Evolutionary conservation across 2,888 invertebrate species (phyloP), one percentile per base, ranked within the genome.

Genomic region (Melinopterus prodromus): DNA sequence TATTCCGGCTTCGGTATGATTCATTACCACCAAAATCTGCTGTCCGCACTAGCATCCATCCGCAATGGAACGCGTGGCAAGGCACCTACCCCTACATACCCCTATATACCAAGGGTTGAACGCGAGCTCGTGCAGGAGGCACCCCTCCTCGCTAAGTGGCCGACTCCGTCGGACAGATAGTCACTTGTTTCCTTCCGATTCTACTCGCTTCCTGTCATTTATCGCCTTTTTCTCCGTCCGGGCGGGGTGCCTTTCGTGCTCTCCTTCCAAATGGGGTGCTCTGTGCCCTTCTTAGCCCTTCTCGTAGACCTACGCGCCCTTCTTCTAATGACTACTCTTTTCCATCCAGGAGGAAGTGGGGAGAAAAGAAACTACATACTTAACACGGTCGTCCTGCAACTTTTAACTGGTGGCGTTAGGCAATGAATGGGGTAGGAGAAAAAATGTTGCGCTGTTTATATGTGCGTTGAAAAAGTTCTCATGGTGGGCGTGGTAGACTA

Each of bases 101-200:
- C 12, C 7, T 12, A 7, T 12, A 1, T 53, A 12, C 53, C 53
- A 53, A 53, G 53, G 53, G 53, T 7, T 53, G 53, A 53, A 12
- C 7, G 12, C 53, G 53, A 2, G 53, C 53, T 53, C 7, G 53
- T 53, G 53, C 53, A 53, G 53, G 9, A 53, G 53, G 53, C 53
- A 53, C 12, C 53, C 38, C 53, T 53, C 12, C 53, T 53, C 12
- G 53, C 7, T 53, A 53, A 53, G 53, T 53, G 53, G 53, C 9
- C 53, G 53, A 53, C 9, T 53, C 12, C 53, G 9, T 53, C 53
- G 53, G 53, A 53, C 53, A 53, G 53, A 53, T 53, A 86, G 85
- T 86, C 86, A 85, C 85, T 84, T 82, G 83, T 83, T 84, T 85
- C 83, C 85, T 86, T 86, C 86, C 86, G 86, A 74, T 70, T 77